A percentile compares a stretch with the other conserved stretches of the same genome.
These are phyloP conservation scores for Lepidochitona cinerea DNA, from an alignment of 2,888 invertebrate species.

Conservation along the genomic window DNA sequence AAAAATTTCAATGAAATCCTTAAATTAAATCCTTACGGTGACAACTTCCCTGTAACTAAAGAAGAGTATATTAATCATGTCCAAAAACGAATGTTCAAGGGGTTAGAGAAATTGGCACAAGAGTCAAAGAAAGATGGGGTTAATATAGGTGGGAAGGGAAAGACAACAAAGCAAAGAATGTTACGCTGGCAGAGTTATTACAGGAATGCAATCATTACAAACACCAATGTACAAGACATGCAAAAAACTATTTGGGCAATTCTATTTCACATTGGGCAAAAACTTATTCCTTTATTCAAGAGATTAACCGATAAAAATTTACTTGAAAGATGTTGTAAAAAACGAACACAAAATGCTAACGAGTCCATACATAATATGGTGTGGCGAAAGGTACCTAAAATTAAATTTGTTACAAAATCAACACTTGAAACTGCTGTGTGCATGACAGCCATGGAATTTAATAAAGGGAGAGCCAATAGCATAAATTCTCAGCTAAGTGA, in stretches of 20 bases:
- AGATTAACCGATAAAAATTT: neutral
- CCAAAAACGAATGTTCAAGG: slow-evolving; percentile 10
- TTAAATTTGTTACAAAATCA: slow-evolving; percentile 1
- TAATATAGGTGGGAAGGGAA: neutral
- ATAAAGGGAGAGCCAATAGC: neutral
- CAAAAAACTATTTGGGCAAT: slow-evolving; percentile 11
- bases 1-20: neutral
- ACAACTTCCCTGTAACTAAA: neutral
- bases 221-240: slow-evolving; percentile 3
- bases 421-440: neutral
- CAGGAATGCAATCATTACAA: neutral
- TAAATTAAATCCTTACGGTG: slow-evolving; percentile 9
- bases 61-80: slow-evolving; percentile 15
- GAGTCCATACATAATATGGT: slow-evolving; percentile 9
- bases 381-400: slow-evolving; percentile 8
- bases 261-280: slow-evolving; percentile 2
- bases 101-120: neutral
- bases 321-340: neutral
- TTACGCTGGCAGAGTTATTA: neutral
- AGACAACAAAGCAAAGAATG: neutral
- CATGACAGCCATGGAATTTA: neutral
- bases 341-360: slow-evolving; percentile 12
- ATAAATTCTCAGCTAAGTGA: neutral
- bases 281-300: neutral
- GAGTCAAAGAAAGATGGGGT: neutral